These are phyloP conservation scores for Eupithecia tripunctaria DNA, from an alignment of 2,888 invertebrate genomes.

Conservation along the genomic window DNA sequence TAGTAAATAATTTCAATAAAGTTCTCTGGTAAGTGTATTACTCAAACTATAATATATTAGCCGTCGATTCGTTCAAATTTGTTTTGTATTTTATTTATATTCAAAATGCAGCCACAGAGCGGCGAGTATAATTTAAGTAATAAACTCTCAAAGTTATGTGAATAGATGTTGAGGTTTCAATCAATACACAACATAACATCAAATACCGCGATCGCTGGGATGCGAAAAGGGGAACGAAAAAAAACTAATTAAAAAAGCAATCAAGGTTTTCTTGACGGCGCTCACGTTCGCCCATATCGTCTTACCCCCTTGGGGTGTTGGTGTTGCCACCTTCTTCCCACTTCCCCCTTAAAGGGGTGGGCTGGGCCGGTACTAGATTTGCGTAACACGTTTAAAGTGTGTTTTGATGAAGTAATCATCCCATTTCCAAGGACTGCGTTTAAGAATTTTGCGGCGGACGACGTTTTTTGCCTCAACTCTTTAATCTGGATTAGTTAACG, in stretches of 20 bases:
- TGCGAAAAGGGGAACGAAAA: slow-evolving; percentile 81
- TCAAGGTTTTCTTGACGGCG: slow-evolving; percentile 85
- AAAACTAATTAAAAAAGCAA: slow-evolving; percentile 85
- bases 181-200: slow-evolving; percentile 60
- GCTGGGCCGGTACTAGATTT: slow-evolving; percentile 80
- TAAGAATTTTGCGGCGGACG: slow-evolving; percentile 82
- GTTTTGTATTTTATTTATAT: background rate
- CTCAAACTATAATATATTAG: too few species aligned
- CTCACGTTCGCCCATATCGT: slow-evolving; percentile 85
- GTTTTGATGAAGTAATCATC: slow-evolving; percentile 85
- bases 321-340: slow-evolving; percentile 56
- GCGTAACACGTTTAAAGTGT: slow-evolving; percentile 85
- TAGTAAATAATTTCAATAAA: background rate
- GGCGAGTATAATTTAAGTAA: background rate
- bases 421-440: slow-evolving; percentile 83
- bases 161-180: slow-evolving; percentile 42
- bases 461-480: slow-evolving; percentile 75
- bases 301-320: slow-evolving; percentile 79
- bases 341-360: slow-evolving; percentile 64
- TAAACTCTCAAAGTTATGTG: background rate
- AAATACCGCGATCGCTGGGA: slow-evolving; percentile 77
- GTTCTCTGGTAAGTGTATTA: too few species aligned
- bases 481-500: slow-evolving; percentile 79
- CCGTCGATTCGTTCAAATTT: background rate
- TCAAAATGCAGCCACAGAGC: background rate